Evolutionary conservation across 2,113 vertebrate genomes (phyloP).

Genomic region (Macquaria ambigua): DNA sequence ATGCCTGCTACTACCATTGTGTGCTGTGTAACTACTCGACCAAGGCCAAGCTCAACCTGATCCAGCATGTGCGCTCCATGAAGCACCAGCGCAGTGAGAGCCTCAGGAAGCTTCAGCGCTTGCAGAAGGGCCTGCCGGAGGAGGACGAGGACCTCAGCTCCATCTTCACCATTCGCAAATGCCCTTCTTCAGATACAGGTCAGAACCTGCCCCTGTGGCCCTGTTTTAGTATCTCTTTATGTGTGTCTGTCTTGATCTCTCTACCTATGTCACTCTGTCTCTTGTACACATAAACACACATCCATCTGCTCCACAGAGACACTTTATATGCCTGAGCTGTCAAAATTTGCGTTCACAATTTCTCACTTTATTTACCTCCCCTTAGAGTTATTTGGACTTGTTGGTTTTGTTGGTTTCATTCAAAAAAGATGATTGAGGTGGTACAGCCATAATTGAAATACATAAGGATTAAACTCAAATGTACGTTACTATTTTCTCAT

Average conservation of each 20-base stretch:
- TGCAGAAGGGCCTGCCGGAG: conserved; percentile 97
- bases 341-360: background rate
- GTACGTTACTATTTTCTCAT: background rate
- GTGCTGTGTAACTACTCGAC: conserved; percentile 97
- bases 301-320: background rate
- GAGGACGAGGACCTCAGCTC: conserved; percentile 94
- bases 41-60: conserved; percentile 99
- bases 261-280: background rate
- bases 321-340: background rate
- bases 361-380: background rate
- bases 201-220: conserved; percentile 72
- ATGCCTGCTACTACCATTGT: conserved; percentile 98
- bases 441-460: background rate
- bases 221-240: background rate
- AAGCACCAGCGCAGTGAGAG: conserved; percentile 98
- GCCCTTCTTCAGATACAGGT: conserved; percentile 92
- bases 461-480: background rate
- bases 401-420: background rate
- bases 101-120: conserved; percentile 94
- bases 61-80: conserved; percentile 98
- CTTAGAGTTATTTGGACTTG: background rate
- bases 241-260: conserved; percentile 4
- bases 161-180: conserved; percentile 98
- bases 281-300: conserved; percentile 19
- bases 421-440: background rate